Conservation (phyloP, 2,888 invertebrate species). For the Agriotes lineatus region DNA sequence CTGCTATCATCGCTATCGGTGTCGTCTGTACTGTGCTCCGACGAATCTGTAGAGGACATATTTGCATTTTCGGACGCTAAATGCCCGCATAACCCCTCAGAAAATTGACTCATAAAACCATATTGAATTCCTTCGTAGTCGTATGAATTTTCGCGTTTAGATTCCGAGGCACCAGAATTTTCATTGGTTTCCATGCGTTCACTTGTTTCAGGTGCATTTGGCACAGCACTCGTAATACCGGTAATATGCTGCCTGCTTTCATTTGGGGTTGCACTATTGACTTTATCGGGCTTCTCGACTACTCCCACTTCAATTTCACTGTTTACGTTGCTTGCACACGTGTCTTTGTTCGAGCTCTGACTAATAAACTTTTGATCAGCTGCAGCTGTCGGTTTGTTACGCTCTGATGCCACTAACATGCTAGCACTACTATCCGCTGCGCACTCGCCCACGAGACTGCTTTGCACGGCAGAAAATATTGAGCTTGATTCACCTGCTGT, state of each 20-base stretch:
- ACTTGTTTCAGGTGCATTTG: not conserved
- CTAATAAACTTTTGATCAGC: constrained; percentile 58
- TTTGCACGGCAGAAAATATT: constrained; percentile 48
- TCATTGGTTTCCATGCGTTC: not conserved
- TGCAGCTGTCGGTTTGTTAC: constrained; percentile 68
- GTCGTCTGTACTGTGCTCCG: constrained; percentile 65
- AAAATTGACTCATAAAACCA: constrained; percentile 21
- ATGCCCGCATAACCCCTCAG: constrained; percentile 60
- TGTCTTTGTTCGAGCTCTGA: constrained; percentile 64
- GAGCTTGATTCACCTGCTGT: constrained; percentile 50
- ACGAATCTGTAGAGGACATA: constrained; percentile 65
- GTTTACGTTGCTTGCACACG: constrained; percentile 28
- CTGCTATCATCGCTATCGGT: constrained; percentile 66
- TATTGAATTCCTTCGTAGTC: constrained; percentile 10
- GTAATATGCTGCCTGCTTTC: not conserved
- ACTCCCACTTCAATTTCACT: not conserved
- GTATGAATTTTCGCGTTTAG: not conserved
- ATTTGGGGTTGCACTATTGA: not conserved
- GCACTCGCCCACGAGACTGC: constrained; percentile 41
- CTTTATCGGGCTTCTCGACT: not conserved
- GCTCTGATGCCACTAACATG: constrained; percentile 66
- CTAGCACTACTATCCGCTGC: constrained; percentile 42
- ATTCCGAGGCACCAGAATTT: not conserved
- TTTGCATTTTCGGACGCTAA: constrained; percentile 70
- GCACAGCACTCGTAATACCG: not conserved